Percentiles rank a stretch among this genome's conserved stretches.
Conservation (phyloP, 2,113 vertebrate species). For the Cyprinodon tularosa region DNA sequence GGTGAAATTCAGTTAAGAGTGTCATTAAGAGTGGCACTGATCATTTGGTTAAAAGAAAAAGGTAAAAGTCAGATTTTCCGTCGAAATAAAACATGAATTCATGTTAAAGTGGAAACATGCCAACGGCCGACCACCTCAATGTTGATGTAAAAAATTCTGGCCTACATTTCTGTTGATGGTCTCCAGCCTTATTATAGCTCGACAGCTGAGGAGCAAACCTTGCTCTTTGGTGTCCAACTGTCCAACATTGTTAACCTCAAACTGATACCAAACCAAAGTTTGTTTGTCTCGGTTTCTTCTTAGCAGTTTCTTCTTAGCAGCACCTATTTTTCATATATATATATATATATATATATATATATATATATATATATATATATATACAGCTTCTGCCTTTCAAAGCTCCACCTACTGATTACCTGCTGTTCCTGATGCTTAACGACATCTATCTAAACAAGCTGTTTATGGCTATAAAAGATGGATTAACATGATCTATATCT, state of each 20-base stretch:
- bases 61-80: too few relatives aligned
- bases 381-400: constrained; percentile 10
- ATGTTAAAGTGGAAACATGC: neutral
- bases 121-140: neutral
- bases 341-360: constrained; percentile 23
- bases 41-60: neutral
- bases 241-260: neutral
- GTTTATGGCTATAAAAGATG: constrained; percentile 40
- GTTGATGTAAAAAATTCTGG: neutral
- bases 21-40: too few relatives aligned
- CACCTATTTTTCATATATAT: neutral
- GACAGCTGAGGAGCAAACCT: neutral
- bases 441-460: constrained; percentile 28
- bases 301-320: neutral
- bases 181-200: neutral
- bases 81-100: too few relatives aligned
- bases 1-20: neutral
- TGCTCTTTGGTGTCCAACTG: neutral
- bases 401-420: constrained; percentile 12
- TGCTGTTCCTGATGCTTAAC: constrained; percentile 28
- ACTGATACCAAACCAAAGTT: neutral
- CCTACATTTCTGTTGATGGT: neutral
- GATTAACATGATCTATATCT: constrained; percentile 37
- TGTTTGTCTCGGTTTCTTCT: neutral
- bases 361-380: constrained; percentile 19